A percentile compares a stretch with the other conserved stretches of the same genome.
Evolutionary conservation across 2,888 invertebrate genomes (phyloP).

Genomic region (Pogonocherus hispidulus): DNA sequence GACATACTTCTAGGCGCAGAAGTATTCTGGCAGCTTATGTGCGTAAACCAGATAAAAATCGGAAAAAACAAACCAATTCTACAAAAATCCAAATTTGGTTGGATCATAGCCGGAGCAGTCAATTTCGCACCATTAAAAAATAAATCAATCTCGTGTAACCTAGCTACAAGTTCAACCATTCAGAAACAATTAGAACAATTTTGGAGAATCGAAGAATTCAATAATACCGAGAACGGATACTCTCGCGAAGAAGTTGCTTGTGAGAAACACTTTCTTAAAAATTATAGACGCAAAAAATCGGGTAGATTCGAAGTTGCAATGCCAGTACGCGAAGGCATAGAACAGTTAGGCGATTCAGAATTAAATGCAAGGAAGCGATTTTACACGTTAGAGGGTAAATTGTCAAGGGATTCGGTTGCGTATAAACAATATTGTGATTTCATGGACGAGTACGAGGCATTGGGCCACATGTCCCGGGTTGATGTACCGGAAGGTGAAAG

Average conservation of each 20-base stretch:
- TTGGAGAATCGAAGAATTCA: conserved; percentile 27
- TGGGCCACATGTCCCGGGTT: conserved; percentile 39
- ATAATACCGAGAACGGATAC: background rate
- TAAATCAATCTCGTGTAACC: background rate
- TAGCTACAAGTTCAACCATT: background rate
- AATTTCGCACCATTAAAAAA: too few relatives aligned
- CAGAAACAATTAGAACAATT: conserved; percentile 26
- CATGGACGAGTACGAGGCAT: conserved; percentile 36
- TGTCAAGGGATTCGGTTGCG: conserved; percentile 32
- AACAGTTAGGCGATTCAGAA: conserved; percentile 40
- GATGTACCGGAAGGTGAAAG: background rate
- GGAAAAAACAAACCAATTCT: conserved; percentile 20
- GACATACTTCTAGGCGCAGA: conserved; percentile 33
- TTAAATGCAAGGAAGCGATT: conserved; percentile 41
- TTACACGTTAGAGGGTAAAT: conserved; percentile 37
- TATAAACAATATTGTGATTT: conserved; percentile 35
- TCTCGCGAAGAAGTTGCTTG: conserved; percentile 34
- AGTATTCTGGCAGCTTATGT: conserved; percentile 33
- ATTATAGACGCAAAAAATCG: conserved; percentile 5
- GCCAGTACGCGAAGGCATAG: conserved; percentile 32
- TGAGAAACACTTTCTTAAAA: conserved; percentile 38
- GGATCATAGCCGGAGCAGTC: conserved; percentile 23
- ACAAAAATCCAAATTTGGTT: conserved; percentile 29
- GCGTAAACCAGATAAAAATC: conserved; percentile 16
- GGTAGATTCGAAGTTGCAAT: conserved; percentile 39